These are phyloP conservation scores for Drosophila orena DNA, from an alignment of 1,140 invertebrate genomes.

Conservation along the genomic window DNA sequence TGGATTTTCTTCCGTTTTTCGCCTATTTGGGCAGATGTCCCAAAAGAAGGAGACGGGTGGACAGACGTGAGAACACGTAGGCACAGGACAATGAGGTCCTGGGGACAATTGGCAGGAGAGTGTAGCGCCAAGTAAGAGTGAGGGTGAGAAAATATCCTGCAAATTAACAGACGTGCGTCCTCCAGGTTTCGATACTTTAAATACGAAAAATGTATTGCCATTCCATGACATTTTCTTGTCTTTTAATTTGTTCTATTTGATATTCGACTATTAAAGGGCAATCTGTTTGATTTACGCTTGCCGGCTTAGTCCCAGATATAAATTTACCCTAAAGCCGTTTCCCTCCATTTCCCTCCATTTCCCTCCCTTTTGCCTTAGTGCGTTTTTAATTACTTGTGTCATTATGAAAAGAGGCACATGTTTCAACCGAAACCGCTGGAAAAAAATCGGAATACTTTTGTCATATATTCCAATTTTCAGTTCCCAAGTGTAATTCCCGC, in stretches of 20 bases:
- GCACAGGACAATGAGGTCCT: conserved; percentile 37
- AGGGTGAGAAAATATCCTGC: conserved; percentile 30
- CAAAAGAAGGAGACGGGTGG: conserved; percentile 4
- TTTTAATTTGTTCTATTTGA: too few relatives aligned
- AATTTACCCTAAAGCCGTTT: background rate
- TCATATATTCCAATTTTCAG: conserved; percentile 24
- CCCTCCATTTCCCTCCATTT: background rate
- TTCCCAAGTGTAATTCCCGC: conserved; percentile 50
- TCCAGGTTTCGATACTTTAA: conserved; percentile 12
- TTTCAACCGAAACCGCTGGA: conserved; percentile 9
- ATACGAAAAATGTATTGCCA: conserved; percentile 1
- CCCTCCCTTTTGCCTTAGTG: background rate
- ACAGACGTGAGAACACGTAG: conserved; percentile 10
- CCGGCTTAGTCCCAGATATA: conserved; percentile 5
- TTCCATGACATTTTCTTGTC: too few relatives aligned
- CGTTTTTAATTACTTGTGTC: conserved; percentile 32
- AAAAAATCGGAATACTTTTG: conserved; percentile 56
- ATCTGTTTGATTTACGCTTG: conserved; percentile 7
- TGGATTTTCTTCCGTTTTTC: conserved; percentile 42
- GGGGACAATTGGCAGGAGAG: conserved; percentile 53
- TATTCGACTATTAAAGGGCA: too few relatives aligned
- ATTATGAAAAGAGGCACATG: conserved; percentile 20
- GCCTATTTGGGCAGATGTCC: conserved; percentile 56
- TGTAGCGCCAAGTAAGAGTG: conserved; percentile 47
- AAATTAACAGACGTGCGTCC: conserved; percentile 7